Conservation (phyloP, 2,797 vertebrate genomes). For the Hylomyscus alleni region DNA sequence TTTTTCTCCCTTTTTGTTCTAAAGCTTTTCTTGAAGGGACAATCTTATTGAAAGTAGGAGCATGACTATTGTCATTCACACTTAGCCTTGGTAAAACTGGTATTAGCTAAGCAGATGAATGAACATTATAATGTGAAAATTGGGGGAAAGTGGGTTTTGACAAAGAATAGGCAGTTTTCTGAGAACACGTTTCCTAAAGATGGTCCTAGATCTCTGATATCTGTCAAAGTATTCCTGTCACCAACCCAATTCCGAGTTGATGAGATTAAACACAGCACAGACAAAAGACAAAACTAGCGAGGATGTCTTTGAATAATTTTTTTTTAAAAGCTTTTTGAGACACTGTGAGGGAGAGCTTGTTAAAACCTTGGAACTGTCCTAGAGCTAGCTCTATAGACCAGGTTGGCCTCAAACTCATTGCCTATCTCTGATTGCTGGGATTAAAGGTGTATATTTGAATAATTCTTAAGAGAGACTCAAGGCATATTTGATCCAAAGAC, state of each 20-base stretch:
- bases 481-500: not conserved
- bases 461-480: not conserved
- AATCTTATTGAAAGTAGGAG: constrained; percentile 12
- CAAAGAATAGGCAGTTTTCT: not conserved
- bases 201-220: not conserved
- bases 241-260: not conserved
- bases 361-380: not conserved
- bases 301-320: not conserved
- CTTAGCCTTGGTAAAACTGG: not conserved
- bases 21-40: not conserved
- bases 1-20: constrained; percentile 8
- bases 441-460: not conserved
- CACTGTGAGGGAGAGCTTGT: not conserved
- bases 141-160: not conserved
- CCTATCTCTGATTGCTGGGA: not conserved
- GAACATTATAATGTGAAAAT: not conserved
- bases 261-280: not conserved
- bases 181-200: not conserved
- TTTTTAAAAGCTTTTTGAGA: not conserved
- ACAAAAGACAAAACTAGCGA: not conserved
- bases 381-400: not conserved
- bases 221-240: not conserved
- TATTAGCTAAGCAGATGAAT: not conserved
- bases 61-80: not conserved
- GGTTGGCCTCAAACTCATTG: not conserved